Conservation (phyloP, 2,888 invertebrate genomes). For the Acleris laterana region DNA sequence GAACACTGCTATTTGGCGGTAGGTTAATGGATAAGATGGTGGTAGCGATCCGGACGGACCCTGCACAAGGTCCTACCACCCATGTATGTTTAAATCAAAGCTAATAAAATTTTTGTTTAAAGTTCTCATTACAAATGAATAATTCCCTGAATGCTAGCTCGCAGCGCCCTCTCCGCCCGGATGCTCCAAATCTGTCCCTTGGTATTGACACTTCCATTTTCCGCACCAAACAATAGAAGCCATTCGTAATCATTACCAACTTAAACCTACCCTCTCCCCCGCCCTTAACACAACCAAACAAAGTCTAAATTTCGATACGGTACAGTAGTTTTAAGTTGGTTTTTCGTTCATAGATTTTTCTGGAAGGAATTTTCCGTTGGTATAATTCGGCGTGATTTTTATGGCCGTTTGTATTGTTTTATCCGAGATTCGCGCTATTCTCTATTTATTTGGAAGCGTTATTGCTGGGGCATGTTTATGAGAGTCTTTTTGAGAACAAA, state of each 20-base stretch:
- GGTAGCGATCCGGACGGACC: no score
- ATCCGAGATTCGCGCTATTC: conserved; percentile 25
- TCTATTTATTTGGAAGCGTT: conserved; percentile 24
- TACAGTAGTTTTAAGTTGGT: background rate
- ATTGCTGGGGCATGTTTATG: conserved; percentile 10
- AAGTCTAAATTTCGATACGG: background rate
- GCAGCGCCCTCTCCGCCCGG: conserved; percentile 16
- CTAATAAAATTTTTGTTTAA: no score
- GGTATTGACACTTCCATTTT: conserved; percentile 45
- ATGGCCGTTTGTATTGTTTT: conserved; percentile 30
- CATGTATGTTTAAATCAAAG: no score
- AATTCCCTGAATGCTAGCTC: background rate
- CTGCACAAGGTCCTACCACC: no score
- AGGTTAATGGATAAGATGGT: no score
- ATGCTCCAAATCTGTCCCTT: conserved; percentile 41
- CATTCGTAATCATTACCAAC: conserved; percentile 38
- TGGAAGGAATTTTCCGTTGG: conserved; percentile 27
- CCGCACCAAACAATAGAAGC: conserved; percentile 40
- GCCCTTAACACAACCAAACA: background rate
- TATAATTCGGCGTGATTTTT: conserved; percentile 35
- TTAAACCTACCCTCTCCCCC: background rate
- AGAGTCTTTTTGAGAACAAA: background rate
- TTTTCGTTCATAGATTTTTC: conserved; percentile 32
- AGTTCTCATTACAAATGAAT: no score
- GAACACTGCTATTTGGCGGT: no score